Percentiles rank a stretch among this genome's conserved stretches.
These are phyloP conservation scores for Brachionus rotundiformis DNA, from an alignment of 1,140 invertebrate genomes.

Conservation along the genomic window DNA sequence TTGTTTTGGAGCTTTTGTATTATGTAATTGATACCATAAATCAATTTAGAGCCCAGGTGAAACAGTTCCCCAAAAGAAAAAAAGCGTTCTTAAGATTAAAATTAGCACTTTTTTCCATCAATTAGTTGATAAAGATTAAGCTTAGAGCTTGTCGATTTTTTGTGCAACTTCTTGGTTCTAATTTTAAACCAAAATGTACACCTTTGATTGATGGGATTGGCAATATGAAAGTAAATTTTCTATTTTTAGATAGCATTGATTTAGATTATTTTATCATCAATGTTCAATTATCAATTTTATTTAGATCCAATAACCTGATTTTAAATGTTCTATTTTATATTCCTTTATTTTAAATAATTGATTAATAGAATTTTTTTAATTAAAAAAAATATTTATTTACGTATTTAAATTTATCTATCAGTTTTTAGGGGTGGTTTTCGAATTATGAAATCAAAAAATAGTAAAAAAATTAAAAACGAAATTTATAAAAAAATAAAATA, in stretches of 20 bases:
- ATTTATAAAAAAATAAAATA: too few relatives aligned
- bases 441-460: too few relatives aligned
- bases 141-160: neutral
- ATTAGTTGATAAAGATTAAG: constrained; percentile 3
- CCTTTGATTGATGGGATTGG: neutral
- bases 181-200: neutral
- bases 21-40: neutral
- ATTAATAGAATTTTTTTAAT: too few relatives aligned
- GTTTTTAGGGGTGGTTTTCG: too few relatives aligned
- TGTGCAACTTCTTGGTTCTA: neutral
- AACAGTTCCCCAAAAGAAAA: neutral
- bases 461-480: too few relatives aligned
- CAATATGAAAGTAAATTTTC: neutral
- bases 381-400: too few relatives aligned
- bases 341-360: neutral
- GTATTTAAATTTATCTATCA: too few relatives aligned
- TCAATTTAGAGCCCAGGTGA: neutral
- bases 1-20: neutral
- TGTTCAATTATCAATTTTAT: neutral
- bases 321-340: too few relatives aligned
- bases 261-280: neutral
- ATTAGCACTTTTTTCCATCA: neutral
- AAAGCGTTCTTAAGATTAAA: neutral
- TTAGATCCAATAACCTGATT: too few relatives aligned
- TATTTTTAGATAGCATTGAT: neutral